These are phyloP conservation scores for Invenusta paracnida DNA, from an alignment of 2,888 invertebrate species.

Conservation along the genomic window DNA sequence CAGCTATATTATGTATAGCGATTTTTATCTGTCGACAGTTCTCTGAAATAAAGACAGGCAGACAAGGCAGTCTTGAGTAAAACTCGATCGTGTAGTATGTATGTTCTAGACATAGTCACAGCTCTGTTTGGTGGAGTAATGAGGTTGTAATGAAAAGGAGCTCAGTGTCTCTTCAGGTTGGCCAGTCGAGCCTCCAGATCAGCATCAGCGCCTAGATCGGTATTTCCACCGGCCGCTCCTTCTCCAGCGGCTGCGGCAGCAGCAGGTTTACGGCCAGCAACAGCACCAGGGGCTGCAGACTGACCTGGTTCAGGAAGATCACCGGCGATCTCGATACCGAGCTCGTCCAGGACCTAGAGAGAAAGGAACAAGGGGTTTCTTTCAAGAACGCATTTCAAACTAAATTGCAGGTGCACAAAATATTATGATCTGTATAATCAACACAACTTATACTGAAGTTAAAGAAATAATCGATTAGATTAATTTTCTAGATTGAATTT, in stretches of 20 bases:
- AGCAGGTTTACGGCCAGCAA: slow-evolving; percentile 4
- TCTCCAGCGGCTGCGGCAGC: slow-evolving; percentile 38
- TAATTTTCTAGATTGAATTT: too few relatives aligned
- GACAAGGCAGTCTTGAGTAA: too few relatives aligned
- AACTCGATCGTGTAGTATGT: too few relatives aligned
- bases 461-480: too few relatives aligned
- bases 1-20: too few relatives aligned
- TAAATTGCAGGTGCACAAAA: too few relatives aligned
- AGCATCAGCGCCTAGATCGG: slow-evolving; percentile 31
- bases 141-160: background rate
- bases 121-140: background rate
- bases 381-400: too few relatives aligned
- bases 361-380: background rate
- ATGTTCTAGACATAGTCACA: background rate
- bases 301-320: slow-evolving; percentile 37
- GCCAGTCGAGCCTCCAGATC: slow-evolving; percentile 39
- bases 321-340: slow-evolving; percentile 41
- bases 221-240: background rate
- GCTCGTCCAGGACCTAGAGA: slow-evolving; percentile 41
- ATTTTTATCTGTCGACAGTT: too few relatives aligned
- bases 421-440: too few relatives aligned
- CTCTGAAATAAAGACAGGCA: too few relatives aligned
- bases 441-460: too few relatives aligned
- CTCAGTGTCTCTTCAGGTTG: slow-evolving; percentile 40
- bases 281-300: slow-evolving; percentile 15